These are phyloP conservation scores for Tamias sibiricus DNA, from an alignment of 2,113 vertebrate species.

Conservation along the genomic window DNA sequence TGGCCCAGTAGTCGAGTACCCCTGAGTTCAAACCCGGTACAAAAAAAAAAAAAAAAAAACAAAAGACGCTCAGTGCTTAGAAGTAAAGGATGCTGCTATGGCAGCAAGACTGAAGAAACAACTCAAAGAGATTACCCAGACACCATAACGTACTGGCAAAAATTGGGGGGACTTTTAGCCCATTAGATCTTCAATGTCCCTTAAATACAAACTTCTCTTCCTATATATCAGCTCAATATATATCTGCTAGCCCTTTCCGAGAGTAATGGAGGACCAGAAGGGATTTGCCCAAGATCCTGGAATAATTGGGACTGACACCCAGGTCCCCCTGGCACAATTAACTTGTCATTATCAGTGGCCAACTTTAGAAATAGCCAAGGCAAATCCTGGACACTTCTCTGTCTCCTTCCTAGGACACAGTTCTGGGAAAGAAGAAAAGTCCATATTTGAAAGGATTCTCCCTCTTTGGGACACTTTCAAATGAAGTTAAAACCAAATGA, in stretches of 20 bases:
- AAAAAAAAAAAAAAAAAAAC: too few species aligned
- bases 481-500: constrained; percentile 71
- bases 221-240: neutral
- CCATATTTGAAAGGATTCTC: neutral
- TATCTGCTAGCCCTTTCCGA: neutral
- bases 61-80: neutral
- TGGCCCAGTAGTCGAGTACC: too few species aligned
- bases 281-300: neutral
- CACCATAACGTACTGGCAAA: neutral
- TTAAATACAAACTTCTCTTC: constrained; percentile 13
- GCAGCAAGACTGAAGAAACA: neutral
- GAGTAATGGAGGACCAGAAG: neutral
- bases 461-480: constrained; percentile 66
- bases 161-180: neutral
- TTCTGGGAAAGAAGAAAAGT: constrained; percentile 34
- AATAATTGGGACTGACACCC: neutral
- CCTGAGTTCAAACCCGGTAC: too few species aligned
- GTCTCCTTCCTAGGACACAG: neutral
- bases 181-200: neutral
- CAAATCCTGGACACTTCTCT: neutral
- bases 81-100: neutral
- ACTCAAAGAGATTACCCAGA: neutral
- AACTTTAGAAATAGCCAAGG: neutral
- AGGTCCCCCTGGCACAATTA: neutral
- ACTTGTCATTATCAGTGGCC: neutral